These are phyloP conservation scores for Tillus elongatus DNA, from an alignment of 2,888 invertebrate genomes.

Conservation along the genomic window DNA sequence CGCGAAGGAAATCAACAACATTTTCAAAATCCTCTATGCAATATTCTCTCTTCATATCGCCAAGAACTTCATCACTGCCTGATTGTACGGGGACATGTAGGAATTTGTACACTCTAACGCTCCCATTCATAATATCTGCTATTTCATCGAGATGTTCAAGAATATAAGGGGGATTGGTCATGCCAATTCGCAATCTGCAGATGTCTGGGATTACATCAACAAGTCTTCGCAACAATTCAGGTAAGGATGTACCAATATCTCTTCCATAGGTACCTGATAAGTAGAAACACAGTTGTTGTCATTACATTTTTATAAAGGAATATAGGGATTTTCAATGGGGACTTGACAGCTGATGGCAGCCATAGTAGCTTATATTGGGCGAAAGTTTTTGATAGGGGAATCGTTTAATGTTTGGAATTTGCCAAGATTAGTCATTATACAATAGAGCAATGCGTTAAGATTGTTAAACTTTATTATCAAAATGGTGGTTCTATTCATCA, in stretches of 20 bases:
- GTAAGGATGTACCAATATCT: slow-evolving; percentile 83
- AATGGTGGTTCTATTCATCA: no score
- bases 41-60: slow-evolving; percentile 96
- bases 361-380: no score
- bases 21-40: slow-evolving; percentile 77
- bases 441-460: no score
- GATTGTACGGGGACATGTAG: slow-evolving; percentile 97
- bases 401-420: no score
- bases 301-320: no score
- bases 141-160: slow-evolving; percentile 88
- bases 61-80: slow-evolving; percentile 88
- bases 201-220: slow-evolving; percentile 67
- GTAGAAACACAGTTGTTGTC: no score
- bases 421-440: no score
- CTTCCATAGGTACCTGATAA: slow-evolving; percentile 75
- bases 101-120: slow-evolving; percentile 89
- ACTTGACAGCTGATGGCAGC: no score
- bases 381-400: no score
- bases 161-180: slow-evolving; percentile 99
- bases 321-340: no score
- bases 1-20: slow-evolving; percentile 75
- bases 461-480: no score
- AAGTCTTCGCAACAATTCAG: slow-evolving; percentile 76
- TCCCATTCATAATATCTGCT: slow-evolving; percentile 72
- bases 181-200: slow-evolving; percentile 80